These are phyloP conservation scores for Homarus gammarus DNA, from an alignment of 2,888 invertebrate genomes.

Conservation along the genomic window DNA sequence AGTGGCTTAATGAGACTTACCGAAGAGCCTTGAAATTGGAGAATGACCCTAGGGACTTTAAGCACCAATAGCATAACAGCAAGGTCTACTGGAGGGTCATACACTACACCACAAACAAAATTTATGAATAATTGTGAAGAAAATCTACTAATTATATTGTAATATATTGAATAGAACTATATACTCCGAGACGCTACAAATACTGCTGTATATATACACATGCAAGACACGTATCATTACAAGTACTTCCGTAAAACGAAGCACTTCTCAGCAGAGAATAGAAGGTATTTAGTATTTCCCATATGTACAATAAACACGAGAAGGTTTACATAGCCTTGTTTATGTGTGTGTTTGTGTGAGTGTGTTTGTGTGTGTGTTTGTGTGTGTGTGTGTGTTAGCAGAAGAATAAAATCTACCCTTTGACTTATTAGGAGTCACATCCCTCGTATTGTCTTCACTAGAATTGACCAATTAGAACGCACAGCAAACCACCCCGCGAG, in stretches of 20 bases:
- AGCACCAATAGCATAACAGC: conserved; percentile 67
- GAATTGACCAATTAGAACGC: conserved; percentile 34
- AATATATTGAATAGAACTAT: conserved; percentile 52
- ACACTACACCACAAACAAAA: conserved; percentile 63
- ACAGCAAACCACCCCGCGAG: conserved; percentile 37
- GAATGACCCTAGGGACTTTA: conserved; percentile 48
- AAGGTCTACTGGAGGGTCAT: conserved; percentile 48
- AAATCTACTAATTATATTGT: conserved; percentile 55
- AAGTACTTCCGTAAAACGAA: conserved; percentile 60
- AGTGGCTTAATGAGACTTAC: conserved; percentile 19
- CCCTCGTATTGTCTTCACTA: conserved; percentile 61
- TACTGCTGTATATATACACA: conserved; percentile 67
- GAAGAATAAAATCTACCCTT: conserved; percentile 43
- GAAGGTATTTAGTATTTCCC: conserved; percentile 25
- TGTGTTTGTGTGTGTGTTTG: conserved; percentile 21
- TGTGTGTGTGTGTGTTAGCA: conserved; percentile 34
- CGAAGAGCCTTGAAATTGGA: conserved; percentile 42
- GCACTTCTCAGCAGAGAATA: conserved; percentile 46
- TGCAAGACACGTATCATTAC: conserved; percentile 69
- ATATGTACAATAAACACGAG: conserved; percentile 55
- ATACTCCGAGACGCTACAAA: conserved; percentile 68
- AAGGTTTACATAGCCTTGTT: conserved; percentile 33
- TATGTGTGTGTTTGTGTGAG: conserved; percentile 20
- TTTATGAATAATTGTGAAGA: conserved; percentile 56
- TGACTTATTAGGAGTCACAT: conserved; percentile 21